phyloP scores from a whole-genome alignment of 2,797 vertebrate species.

The Pagetopsis macropterus region DNA sequence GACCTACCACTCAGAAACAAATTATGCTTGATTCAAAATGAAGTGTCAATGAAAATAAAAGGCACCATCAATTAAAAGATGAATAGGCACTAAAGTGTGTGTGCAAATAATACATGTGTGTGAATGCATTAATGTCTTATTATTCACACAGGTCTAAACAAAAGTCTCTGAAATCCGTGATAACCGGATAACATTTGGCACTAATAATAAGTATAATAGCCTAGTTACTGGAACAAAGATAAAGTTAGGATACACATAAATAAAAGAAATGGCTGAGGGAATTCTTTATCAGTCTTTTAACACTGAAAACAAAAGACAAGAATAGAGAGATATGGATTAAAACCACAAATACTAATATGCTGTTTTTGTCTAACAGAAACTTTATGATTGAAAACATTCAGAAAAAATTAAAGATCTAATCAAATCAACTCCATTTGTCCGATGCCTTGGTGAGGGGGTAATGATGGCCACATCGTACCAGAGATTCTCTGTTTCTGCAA shows the following conservation, averaged over 20 bases:
- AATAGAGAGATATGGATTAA: not conserved
- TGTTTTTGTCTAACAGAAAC: not conserved
- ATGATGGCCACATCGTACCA: not conserved
- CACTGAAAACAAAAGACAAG: too few relatives aligned
- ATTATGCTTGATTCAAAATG: not conserved
- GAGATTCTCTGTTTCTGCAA: not conserved
- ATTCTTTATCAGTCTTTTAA: too few relatives aligned
- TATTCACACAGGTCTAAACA: not conserved
- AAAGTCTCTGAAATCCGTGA: not conserved
- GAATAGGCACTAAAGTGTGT: not conserved
- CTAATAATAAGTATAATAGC: not conserved
- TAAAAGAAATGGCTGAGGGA: too few relatives aligned
- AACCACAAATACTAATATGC: too few relatives aligned
- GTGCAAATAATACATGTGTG: not conserved
- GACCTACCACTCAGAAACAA: not conserved
- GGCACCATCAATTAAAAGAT: not conserved
- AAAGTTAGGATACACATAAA: too few relatives aligned
- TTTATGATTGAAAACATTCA: not conserved
- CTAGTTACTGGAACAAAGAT: too few relatives aligned
- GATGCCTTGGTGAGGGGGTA: not conserved
- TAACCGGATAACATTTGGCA: not conserved
- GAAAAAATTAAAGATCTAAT: not conserved
- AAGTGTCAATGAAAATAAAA: not conserved
- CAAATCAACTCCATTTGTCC: not conserved
- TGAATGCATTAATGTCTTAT: not conserved